Conservation (phyloP, 1,140 invertebrate genomes). For the Danaus plexippus region DNA sequence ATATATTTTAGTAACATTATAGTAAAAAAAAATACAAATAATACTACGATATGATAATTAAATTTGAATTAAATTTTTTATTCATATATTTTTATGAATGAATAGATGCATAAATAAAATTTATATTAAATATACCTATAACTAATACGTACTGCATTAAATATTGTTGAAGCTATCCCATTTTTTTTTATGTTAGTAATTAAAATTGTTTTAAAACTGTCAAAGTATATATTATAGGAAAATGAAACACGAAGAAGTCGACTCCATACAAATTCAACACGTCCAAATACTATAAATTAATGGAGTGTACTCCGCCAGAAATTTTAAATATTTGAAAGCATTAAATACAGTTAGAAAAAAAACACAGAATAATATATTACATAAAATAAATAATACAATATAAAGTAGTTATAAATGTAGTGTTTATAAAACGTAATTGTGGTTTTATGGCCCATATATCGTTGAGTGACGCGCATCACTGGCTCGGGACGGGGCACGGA, state of each 20-base stretch:
- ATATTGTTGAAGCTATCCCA: no score
- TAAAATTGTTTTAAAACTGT: no score
- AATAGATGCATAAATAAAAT: no score
- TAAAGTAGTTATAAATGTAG: slow-evolving; percentile 71
- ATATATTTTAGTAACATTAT: no score
- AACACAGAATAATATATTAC: slow-evolving; percentile 69
- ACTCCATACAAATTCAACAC: slow-evolving; percentile 31
- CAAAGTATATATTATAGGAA: no score
- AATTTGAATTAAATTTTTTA: not conserved
- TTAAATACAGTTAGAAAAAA: slow-evolving; percentile 56
- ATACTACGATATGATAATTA: not conserved
- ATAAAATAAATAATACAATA: slow-evolving; percentile 71
- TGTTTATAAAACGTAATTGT: slow-evolving; percentile 71
- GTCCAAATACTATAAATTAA: slow-evolving; percentile 66
- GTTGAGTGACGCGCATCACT: no score
- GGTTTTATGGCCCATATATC: slow-evolving; percentile 68
- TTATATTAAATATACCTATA: no score
- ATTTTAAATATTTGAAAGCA: slow-evolving; percentile 71
- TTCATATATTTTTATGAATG: not conserved
- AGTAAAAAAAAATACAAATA: no score
- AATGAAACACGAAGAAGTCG: slow-evolving; percentile 18
- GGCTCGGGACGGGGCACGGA: slow-evolving; percentile 36
- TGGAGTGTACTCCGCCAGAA: slow-evolving; percentile 63
- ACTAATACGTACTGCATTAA: no score
- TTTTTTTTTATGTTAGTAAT: no score